These are phyloP conservation scores for Bilobella aurantiaca DNA, from an alignment of 1,140 invertebrate genomes.

Conservation along the genomic window DNA sequence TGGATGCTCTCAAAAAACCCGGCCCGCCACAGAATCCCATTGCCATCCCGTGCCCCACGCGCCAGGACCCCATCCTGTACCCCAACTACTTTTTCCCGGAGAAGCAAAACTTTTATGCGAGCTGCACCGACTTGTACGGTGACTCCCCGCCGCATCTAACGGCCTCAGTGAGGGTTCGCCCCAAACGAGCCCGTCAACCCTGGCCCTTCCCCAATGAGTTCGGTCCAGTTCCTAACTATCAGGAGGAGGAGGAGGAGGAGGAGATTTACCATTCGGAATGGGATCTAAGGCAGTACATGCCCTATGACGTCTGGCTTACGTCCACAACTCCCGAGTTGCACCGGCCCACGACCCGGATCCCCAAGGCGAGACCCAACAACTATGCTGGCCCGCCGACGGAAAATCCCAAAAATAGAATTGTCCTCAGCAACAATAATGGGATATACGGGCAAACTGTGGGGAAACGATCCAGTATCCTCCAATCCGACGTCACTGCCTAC, in stretches of 20 bases:
- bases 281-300: conserved; percentile 32
- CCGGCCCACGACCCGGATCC: neutral
- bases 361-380: neutral
- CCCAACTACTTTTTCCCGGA: conserved; percentile 34
- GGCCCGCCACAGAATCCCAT: neutral
- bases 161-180: conserved; percentile 29
- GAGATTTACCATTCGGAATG: conserved; percentile 32
- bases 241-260: conserved; percentile 13
- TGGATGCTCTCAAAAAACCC: conserved; percentile 19
- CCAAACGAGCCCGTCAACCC: conserved; percentile 27
- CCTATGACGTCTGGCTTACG: conserved; percentile 33
- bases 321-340: neutral
- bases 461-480: conserved; percentile 55
- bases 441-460: conserved; percentile 12
- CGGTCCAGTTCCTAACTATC: conserved; percentile 33
- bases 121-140: conserved; percentile 30
- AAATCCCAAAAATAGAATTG: neutral
- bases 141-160: conserved; percentile 18
- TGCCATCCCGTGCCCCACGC: conserved; percentile 19
- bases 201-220: conserved; percentile 29
- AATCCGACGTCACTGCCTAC: conserved; percentile 69
- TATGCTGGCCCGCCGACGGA: no score
- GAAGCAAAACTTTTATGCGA: conserved; percentile 29
- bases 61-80: no score
- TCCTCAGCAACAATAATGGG: neutral